These are phyloP conservation scores for Clitarchus hookeri DNA, from an alignment of 2,888 invertebrate genomes.

Conservation along the genomic window DNA sequence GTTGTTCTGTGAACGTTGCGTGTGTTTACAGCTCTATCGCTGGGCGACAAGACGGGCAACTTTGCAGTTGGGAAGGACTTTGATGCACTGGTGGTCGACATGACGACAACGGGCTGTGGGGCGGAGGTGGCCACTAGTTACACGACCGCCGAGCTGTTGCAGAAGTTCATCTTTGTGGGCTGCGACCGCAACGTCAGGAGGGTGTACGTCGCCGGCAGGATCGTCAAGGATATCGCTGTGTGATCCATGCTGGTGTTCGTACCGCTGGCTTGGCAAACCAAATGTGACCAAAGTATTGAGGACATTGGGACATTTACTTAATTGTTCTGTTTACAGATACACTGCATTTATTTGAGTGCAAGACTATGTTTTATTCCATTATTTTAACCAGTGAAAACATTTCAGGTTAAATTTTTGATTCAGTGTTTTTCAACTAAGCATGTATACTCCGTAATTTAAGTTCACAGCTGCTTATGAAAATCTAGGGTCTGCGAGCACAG, in stretches of 20 bases:
- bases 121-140: slow-evolving; percentile 50
- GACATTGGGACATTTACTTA: too few species aligned
- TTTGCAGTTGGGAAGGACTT: slow-evolving; percentile 82
- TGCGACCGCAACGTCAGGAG: slow-evolving; percentile 80
- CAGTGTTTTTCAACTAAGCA: too few species aligned
- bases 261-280: not conserved
- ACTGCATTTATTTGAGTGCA: too few species aligned
- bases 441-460: too few species aligned
- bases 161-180: slow-evolving; percentile 77
- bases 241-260: not conserved
- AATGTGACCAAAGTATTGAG: too few species aligned
- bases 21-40: slow-evolving; percentile 67
- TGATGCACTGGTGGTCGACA: slow-evolving; percentile 80
- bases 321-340: too few species aligned
- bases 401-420: too few species aligned
- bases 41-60: slow-evolving; percentile 78
- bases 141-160: slow-evolving; percentile 64
- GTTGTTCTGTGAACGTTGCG: not conserved
- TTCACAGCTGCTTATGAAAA: too few species aligned
- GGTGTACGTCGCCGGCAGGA: slow-evolving; percentile 75
- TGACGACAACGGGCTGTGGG: slow-evolving; percentile 50
- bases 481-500: too few species aligned
- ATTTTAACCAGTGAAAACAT: too few species aligned
- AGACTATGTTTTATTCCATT: too few species aligned
- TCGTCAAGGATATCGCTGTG: slow-evolving; percentile 55